phyloP scores from a whole-genome alignment of 2,113 vertebrate genomes.

The Channa argus region DNA sequence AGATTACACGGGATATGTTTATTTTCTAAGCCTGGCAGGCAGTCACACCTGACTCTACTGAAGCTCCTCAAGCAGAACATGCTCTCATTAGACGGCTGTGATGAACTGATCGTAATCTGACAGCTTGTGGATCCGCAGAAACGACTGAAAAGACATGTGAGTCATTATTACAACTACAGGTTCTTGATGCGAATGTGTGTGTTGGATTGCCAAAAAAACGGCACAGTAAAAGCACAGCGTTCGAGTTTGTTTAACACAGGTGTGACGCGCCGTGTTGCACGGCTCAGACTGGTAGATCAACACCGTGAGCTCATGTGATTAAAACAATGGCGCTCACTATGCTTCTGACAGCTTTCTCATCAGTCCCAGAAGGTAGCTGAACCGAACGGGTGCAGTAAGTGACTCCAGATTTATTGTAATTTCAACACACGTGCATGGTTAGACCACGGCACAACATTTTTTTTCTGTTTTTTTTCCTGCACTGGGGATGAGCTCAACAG shows the following conservation, averaged over 20 bases:
- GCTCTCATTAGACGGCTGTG: slow-evolving; percentile 29
- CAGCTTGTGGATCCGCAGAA: slow-evolving; percentile 3
- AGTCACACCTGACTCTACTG: slow-evolving; percentile 35
- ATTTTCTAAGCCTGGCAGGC: slow-evolving; percentile 56
- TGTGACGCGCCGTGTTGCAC: background rate
- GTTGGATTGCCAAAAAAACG: too few species aligned
- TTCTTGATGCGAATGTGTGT: background rate
- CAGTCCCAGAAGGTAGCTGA: background rate
- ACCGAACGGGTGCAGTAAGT: too few species aligned
- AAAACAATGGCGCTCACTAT: too few species aligned
- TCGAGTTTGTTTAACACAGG: slow-evolving; percentile 19
- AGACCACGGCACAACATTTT: too few species aligned
- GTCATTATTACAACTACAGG: slow-evolving; percentile 21
- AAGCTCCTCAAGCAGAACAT: slow-evolving; percentile 47
- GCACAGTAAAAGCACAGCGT: background rate
- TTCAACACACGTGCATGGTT: too few species aligned
- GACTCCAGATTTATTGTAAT: too few species aligned
- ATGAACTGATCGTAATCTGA: slow-evolving; percentile 56
- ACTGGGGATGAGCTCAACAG: background rate
- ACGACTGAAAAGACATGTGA: slow-evolving; percentile 30
- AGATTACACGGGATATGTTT: slow-evolving; percentile 59
- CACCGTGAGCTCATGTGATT: too few species aligned
- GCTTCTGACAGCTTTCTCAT: background rate
- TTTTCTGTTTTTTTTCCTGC: too few species aligned
- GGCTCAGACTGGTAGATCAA: background rate